Evolutionary conservation across 2,888 invertebrate species (phyloP), one percentile per base, ranked within the genome.

Genomic region (Xestia xanthographa): DNA sequence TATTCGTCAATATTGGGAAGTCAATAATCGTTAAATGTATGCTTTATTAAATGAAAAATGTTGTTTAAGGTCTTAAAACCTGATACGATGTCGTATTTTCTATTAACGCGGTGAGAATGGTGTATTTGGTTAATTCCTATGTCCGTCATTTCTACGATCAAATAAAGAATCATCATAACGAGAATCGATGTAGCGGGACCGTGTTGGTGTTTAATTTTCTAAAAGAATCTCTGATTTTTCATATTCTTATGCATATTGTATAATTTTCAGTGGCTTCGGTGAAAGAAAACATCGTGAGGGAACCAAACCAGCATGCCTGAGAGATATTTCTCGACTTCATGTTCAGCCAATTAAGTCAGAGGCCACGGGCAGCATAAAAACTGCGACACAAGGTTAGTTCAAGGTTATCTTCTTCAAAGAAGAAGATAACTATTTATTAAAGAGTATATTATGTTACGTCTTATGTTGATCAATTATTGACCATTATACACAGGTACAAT

Each of bases 1-100:
- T 34, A 74, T 74, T 53, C 14, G 66, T 72, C 66, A 79, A 83
- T 77, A 79, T 74, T 43, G n/a, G 29, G 48, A 69, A 53, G 58
- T 53, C 29, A 60, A 56, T 62, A 71, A 41, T 22, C 5, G 50
- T 45, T 11, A 29, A 22, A 71, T 73, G 56, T 67, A 38, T 62
- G 68, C 14, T 20, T 22, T 45, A 34, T 26, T 38, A 34, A 50
- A 62, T 74, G 8, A 68, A 65, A 78, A 56, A 84, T 45, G 17
- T 14, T 60, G 5, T 43, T 66, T 26, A 17, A 34, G 5, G 34
- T 29, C 5, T 41, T 56, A 0, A 43, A 45, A 48, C 41, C 5
- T n/a, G 20, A 53, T 67, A 8, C 6, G 20, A 1, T n/a, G 12
- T 69, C 34, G 20, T 56, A 53, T 66, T 67, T 77, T 53, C 29